A percentile compares a stretch with the other conserved stretches of the same genome.
Evolutionary conservation across 2,113 vertebrate species (phyloP).

Genomic region (Onychostoma macrolepis): DNA sequence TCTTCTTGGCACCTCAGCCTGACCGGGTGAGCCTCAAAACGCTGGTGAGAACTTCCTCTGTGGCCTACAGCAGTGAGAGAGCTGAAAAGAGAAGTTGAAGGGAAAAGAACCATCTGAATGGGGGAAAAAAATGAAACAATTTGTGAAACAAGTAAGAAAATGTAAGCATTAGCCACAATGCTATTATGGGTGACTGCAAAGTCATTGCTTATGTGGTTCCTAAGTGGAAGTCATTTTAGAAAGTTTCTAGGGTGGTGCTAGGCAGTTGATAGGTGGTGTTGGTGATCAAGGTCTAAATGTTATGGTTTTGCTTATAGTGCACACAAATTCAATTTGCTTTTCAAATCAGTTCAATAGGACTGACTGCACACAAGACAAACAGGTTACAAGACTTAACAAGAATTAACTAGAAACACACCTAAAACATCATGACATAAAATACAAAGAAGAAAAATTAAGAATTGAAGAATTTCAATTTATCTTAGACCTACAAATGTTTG

Average conservation of each 20-base stretch:
- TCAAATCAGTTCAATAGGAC: neutral
- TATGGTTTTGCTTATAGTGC: neutral
- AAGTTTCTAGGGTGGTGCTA: neutral
- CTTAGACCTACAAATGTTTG: neutral
- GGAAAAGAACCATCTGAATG: conserved; percentile 36
- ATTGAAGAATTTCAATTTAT: neutral
- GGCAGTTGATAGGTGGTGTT: neutral
- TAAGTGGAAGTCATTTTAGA: neutral
- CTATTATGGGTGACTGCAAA: neutral
- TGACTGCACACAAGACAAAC: no score
- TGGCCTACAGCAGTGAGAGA: conserved; percentile 72
- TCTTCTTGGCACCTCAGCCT: conserved; percentile 78
- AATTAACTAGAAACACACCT: no score
- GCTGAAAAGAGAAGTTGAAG: conserved; percentile 70
- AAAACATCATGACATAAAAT: no score
- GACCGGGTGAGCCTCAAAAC: conserved; percentile 71
- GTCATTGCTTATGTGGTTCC: neutral
- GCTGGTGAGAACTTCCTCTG: conserved; percentile 78
- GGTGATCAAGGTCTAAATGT: neutral
- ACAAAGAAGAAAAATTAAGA: no score
- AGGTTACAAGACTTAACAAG: no score
- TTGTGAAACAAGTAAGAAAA: neutral
- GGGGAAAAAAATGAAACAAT: neutral
- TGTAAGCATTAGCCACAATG: neutral
- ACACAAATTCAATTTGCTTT: neutral